Evolutionary conservation across 2,888 invertebrate genomes (phyloP).

Genomic region (Deroplatys truncata): DNA sequence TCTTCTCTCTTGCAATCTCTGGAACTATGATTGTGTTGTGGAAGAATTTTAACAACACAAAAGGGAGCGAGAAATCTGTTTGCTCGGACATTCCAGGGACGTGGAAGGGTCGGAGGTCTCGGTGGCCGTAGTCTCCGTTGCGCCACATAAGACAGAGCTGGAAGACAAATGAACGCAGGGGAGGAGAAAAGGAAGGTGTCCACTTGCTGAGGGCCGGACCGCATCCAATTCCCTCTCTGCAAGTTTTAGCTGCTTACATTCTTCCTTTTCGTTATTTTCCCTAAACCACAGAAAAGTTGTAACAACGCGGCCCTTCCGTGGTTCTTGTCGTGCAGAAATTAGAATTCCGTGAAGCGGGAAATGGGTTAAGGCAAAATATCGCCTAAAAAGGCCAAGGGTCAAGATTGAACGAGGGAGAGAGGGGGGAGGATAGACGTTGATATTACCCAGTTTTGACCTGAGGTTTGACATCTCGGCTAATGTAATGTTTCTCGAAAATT

Average conservation of each 20-base stretch:
- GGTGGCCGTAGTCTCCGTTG: not conserved
- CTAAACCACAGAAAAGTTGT: not conserved
- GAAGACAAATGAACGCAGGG: not conserved
- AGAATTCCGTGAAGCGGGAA: slow-evolving; percentile 23
- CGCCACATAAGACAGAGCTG: not conserved
- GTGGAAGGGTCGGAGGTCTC: not conserved
- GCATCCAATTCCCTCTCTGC: not conserved
- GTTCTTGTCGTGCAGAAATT: not conserved
- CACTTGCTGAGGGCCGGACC: not conserved
- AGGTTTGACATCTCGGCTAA: not conserved
- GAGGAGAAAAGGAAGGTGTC: not conserved
- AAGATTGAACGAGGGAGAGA: not conserved
- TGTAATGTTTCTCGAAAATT: not conserved
- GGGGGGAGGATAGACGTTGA: no score
- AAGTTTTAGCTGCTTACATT: not conserved
- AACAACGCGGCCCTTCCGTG: not conserved
- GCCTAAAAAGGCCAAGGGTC: not conserved
- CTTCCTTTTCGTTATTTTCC: not conserved
- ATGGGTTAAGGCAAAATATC: not conserved
- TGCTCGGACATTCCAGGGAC: not conserved
- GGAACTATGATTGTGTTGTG: not conserved
- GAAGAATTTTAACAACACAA: not conserved
- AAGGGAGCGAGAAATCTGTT: not conserved
- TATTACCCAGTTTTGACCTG: not conserved
- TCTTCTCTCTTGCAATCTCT: not conserved